A percentile compares a stretch with the other conserved stretches of the same genome.
Conservation (phyloP, 2,113 vertebrate genomes). For the Brachyistius frenatus region DNA sequence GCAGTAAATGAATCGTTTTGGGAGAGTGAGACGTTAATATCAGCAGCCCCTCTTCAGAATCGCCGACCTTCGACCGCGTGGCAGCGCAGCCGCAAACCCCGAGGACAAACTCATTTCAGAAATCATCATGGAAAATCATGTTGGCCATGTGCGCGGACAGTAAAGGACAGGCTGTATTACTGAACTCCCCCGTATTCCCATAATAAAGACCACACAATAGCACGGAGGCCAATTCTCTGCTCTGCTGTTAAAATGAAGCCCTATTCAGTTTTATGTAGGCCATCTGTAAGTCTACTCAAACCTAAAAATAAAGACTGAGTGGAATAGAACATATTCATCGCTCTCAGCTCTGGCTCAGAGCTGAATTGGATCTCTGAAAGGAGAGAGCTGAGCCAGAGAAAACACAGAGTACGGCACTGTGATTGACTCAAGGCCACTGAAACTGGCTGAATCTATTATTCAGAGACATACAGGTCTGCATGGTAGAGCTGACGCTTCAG, state of each 20-base stretch:
- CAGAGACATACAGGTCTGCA: conserved; percentile 44
- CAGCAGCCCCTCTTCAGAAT: conserved; percentile 58
- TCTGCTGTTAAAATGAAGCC: conserved; percentile 76
- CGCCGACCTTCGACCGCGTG: conserved; percentile 39
- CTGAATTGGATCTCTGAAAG: conserved; percentile 74
- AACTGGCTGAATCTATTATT: conserved; percentile 64
- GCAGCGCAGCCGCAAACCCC: conserved; percentile 39
- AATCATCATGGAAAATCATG: conserved; percentile 59
- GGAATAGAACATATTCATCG: conserved; percentile 72
- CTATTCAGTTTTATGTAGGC: conserved; percentile 81
- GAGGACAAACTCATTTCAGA: conserved; percentile 68
- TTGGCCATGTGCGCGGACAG: conserved; percentile 31
- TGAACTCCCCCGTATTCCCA: conserved; percentile 67
- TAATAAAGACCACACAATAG: conserved; percentile 76
- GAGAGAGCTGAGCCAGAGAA: conserved; percentile 59
- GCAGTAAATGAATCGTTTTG: conserved; percentile 40
- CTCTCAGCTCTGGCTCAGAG: conserved; percentile 62
- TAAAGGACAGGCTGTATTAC: conserved; percentile 49
- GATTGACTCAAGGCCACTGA: conserved; percentile 60
- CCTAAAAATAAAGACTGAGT: conserved; percentile 78
- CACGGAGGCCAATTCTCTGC: conserved; percentile 63
- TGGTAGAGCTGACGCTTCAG: conserved; percentile 1
- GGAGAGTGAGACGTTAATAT: conserved; percentile 45
- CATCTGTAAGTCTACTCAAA: conserved; percentile 82
- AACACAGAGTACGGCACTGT: conserved; percentile 49